Evolutionary conservation across 2,888 invertebrate genomes (phyloP), one percentile per base, ranked within the genome.

Genomic region (Listrodromus nycthemerus): DNA sequence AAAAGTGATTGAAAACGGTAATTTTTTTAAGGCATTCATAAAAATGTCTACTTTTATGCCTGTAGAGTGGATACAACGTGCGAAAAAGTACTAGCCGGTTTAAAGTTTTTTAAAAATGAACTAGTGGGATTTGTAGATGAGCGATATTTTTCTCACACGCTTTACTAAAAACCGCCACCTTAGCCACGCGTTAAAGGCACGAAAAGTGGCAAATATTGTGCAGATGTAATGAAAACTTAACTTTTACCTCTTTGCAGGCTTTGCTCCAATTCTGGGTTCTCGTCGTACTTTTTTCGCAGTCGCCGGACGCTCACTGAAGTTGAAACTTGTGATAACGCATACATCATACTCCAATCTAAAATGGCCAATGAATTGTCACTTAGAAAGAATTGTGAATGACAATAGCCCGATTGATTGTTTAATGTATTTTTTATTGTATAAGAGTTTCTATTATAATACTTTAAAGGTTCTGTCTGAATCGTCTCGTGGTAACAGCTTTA

Each of bases 251-350:
- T 80, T 89, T 89, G 16, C 86, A 93, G 93, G 92, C 90, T 71
- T 85, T 93, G 70, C 90, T 93, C 41, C 93, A 93, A 83, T 92
- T 93, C 75, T 93, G 93, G 93, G 93, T 93, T 58, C 82, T 93
- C 4, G 84, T 93, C 58, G 92, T 93, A 0, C 89, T 93, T 2
- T 84, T 93, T 24, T 92, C 91, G 4, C 92, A 93, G 73, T 93
- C 93, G 30, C 93, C 93, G 50, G 93, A 93, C 45, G 92, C 89
- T 21, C 93, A 91, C 79, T 93, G 87, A 89, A 76, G 50, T 21
- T 75, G 8, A 19, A 33, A 30, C 27, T 30, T 65, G 33, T 48
- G 52, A 41, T 48, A 30, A 24, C 27, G 16, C 13, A 24, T 3
- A 5, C 55, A 21, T 13, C 52, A 78, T 6, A 8, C 7, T 30